Percentiles rank a stretch among this genome's conserved stretches.
These are phyloP conservation scores for Adineta ricciae DNA, from an alignment of 2,888 invertebrate genomes.

Conservation along the genomic window DNA sequence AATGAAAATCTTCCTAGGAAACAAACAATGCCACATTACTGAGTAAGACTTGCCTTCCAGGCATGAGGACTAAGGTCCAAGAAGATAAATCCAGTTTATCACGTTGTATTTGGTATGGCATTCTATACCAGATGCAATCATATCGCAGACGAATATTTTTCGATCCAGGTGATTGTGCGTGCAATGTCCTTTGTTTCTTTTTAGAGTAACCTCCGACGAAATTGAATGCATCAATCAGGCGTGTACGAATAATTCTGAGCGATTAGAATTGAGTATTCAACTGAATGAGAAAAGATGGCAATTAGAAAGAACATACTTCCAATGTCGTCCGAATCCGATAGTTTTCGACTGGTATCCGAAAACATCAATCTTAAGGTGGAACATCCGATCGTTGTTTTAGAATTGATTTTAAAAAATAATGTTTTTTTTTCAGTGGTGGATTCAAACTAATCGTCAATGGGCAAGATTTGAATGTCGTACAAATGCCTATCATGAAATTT, in stretches of 20 bases:
- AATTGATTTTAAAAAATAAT: not conserved
- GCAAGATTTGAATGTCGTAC: not conserved
- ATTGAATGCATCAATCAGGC: not conserved
- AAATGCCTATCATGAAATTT: slow-evolving; percentile 9
- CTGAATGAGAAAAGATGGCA: not conserved
- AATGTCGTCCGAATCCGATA: not conserved
- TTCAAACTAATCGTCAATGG: not conserved
- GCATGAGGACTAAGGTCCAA: no score
- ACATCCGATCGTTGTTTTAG: not conserved
- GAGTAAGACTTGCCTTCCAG: not conserved
- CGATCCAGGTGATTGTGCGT: no score
- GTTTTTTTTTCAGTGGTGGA: not conserved
- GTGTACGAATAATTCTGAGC: not conserved
- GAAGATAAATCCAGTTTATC: no score
- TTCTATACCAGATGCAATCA: no score
- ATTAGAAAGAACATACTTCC: not conserved
- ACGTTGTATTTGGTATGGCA: no score
- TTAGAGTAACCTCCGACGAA: not conserved
- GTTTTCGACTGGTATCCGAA: not conserved
- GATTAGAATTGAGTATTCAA: not conserved
- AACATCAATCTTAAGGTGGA: not conserved
- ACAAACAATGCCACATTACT: not conserved
- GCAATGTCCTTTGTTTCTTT: no score
- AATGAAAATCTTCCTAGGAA: not conserved
- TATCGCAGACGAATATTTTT: no score